Conservation (phyloP, 2,888 invertebrate species). For the Netelia fuscicornis region DNA sequence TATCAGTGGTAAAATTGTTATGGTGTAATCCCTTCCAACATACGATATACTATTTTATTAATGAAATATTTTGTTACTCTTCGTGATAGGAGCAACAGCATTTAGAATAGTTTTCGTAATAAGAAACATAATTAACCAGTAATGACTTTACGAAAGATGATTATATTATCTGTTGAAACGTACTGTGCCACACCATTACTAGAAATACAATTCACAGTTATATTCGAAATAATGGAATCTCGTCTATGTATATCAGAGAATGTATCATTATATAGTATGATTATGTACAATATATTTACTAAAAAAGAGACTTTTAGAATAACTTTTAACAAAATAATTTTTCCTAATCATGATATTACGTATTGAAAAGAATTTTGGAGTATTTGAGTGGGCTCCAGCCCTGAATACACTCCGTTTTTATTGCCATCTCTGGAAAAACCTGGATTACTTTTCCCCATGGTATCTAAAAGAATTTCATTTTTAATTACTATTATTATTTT, state of each 20-base stretch:
- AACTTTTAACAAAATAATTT: conserved; percentile 1
- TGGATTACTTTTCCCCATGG: no score
- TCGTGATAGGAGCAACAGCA: conserved; percentile 45
- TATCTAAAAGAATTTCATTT: no score
- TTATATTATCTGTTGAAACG: conserved; percentile 66
- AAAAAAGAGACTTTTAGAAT: conserved; percentile 19
- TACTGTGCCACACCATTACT: conserved; percentile 67
- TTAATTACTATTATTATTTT: no score
- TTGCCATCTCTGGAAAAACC: no score
- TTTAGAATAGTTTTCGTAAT: conserved; percentile 34
- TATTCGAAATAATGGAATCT: conserved; percentile 63
- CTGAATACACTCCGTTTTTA: neutral
- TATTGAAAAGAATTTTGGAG: neutral
- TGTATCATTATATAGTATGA: conserved; percentile 49
- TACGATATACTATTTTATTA: conserved; percentile 64
- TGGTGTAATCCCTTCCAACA: conserved; percentile 57
- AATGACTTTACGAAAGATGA: conserved; percentile 53
- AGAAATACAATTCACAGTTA: conserved; percentile 62
- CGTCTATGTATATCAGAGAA: conserved; percentile 58
- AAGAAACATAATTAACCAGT: conserved; percentile 12
- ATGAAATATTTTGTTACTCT: conserved; percentile 66
- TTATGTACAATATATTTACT: conserved; percentile 52
- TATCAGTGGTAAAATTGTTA: conserved; percentile 55
- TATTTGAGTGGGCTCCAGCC: neutral
- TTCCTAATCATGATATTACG: neutral